phyloP scores from a whole-genome alignment of 2,888 invertebrate species.

The Agrotis exclamationis region DNA sequence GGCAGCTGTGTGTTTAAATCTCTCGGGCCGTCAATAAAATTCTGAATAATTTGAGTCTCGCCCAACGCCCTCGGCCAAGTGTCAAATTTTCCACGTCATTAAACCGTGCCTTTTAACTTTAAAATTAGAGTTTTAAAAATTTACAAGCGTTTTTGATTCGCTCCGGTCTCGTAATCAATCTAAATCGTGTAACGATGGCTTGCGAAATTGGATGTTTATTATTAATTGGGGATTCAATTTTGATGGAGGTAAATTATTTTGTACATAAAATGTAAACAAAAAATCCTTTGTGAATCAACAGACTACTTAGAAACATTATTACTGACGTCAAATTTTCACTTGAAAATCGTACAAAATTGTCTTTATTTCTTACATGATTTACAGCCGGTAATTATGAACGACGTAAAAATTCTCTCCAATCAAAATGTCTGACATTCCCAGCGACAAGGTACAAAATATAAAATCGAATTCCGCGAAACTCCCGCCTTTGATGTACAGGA shows the following conservation, averaged over 20 bases:
- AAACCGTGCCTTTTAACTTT: conserved; percentile 79
- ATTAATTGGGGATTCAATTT: conserved; percentile 28
- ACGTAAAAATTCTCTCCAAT: conserved; percentile 62
- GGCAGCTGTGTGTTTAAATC: conserved; percentile 72
- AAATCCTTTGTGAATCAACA: background rate
- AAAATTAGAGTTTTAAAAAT: conserved; percentile 75
- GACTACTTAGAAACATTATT: background rate
- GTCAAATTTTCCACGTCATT: conserved; percentile 89
- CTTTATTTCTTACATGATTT: conserved; percentile 25
- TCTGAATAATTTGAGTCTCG: conserved; percentile 81
- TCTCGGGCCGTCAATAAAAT: conserved; percentile 81
- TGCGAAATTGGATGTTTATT: conserved; percentile 39
- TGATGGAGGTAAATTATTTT: conserved; percentile 5
- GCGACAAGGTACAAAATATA: conserved; percentile 68
- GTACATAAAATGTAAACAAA: background rate
- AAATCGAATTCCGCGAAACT: conserved; percentile 80
- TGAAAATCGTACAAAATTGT: background rate
- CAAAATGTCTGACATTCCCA: conserved; percentile 62
- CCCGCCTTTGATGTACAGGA: conserved; percentile 84
- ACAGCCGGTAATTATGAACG: conserved; percentile 53
- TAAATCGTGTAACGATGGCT: conserved; percentile 57
- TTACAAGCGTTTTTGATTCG: conserved; percentile 67
- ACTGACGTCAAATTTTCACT: too few relatives aligned
- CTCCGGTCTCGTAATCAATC: conserved; percentile 60
- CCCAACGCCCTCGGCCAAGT: conserved; percentile 81